Base-by-base conservation (phyloP, 2,888 invertebrate species). In the Arge pagana region DNA sequence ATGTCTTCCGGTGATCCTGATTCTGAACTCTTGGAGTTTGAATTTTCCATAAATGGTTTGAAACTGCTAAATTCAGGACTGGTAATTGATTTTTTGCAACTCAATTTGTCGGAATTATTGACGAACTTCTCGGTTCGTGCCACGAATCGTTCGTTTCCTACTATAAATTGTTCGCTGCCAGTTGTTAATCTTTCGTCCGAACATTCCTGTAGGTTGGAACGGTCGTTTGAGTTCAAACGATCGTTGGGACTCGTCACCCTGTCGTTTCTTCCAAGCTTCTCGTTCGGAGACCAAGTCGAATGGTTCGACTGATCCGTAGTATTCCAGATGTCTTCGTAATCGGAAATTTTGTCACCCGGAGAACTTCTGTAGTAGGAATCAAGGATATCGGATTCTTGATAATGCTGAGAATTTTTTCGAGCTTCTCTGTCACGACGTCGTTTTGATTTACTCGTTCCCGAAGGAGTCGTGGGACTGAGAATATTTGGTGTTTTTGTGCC, bases 261-360 rank as follows among this genome's bases (percentile, higher is more conserved):
- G 3, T 67, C 70, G 42, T 61, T 64, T 18, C 59, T 55, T 8
- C 55, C 43, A 1, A 57, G 21, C 31, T 66, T 71, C 3, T 73
- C 73, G 50, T 71, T 70, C 6, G 72, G 71, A 10, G 71, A 72
- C 72, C 74, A 74, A 8, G 71, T 72, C 2, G 72, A 71, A 7
- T 67, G 70, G 49, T 72, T 76, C 36, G 75, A 74, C 35, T 72
- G 73, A 23, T 76, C 76, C n/a, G 74, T 76, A 8, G 76, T 71
- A 48, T 76, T 76, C 95, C 96, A 96, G 63, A 96, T 88, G 72
- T 96, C 96, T 79, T 96, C 96, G 71, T 96, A 96, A 77, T 96
- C 96, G 65, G 94, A 94, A 37, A 91, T 88, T 79, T 95, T 95
- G 72, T 96, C 96, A 56, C 90, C 89, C 24, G 95, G 81, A 1